phyloP scores from a whole-genome alignment of 2,113 vertebrate genomes.

The Synchiropus splendidus region DNA sequence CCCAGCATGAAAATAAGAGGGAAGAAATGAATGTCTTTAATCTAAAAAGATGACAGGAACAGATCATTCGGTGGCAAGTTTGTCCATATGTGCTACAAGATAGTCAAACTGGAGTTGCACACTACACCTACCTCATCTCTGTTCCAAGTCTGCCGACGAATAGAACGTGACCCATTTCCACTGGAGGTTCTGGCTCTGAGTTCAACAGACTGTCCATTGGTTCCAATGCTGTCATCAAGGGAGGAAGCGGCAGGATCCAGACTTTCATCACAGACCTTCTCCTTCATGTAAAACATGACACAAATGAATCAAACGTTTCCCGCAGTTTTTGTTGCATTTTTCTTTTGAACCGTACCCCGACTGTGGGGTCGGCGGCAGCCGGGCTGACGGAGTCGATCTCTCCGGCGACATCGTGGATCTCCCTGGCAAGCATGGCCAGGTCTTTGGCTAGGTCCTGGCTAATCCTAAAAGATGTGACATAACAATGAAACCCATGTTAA shows the following conservation, averaged over 20 bases:
- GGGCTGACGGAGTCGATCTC: slow-evolving; percentile 97
- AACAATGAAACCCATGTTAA: background rate
- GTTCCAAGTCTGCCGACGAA: slow-evolving; percentile 89
- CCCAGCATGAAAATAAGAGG: no score
- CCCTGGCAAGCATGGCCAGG: slow-evolving; percentile 92
- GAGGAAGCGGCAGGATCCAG: slow-evolving; percentile 76
- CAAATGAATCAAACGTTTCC: background rate
- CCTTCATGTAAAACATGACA: slow-evolving; percentile 65
- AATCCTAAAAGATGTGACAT: slow-evolving; percentile 68
- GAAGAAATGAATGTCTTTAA: no score
- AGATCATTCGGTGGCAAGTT: no score
- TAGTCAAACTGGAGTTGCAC: background rate
- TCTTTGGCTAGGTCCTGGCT: slow-evolving; percentile 87
- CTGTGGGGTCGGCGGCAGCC: slow-evolving; percentile 86
- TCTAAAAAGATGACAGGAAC: no score
- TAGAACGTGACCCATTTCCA: slow-evolving; percentile 76
- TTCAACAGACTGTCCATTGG: slow-evolving; percentile 70
- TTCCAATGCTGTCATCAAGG: slow-evolving; percentile 70
- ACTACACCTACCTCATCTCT: slow-evolving; percentile 80
- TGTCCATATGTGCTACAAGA: no score
- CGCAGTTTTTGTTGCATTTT: background rate
- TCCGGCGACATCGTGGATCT: slow-evolving; percentile 97
- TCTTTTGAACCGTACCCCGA: slow-evolving; percentile 65
- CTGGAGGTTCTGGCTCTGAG: slow-evolving; percentile 66
- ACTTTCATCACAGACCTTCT: slow-evolving; percentile 83